Evolutionary conservation across 2,888 invertebrate genomes (phyloP), one percentile per base, ranked within the genome.

Genomic region (Cheilosia grossa): DNA sequence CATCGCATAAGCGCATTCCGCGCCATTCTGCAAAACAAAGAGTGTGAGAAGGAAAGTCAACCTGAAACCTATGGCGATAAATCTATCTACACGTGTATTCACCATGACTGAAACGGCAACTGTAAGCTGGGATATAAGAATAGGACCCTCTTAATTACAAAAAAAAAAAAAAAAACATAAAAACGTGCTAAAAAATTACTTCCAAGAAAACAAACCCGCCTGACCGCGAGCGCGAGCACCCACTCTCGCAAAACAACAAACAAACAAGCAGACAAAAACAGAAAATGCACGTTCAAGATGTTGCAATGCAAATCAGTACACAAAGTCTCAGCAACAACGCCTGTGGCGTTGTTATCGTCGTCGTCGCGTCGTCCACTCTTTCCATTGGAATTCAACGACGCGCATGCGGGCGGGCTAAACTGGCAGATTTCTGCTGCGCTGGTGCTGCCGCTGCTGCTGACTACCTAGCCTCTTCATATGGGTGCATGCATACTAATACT

Each of bases 301-400:
- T 79, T 83, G 56, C 82, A 83, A 83, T 82, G 78, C 79, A 83
- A 73, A 83, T 79, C 73, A 73, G 79, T 56, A 69, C 54, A 63
- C 44, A 78, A 51, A 79, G 61, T 61, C 66, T 54, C 61, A 63
- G 58, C 73, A 58, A 80, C 56, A 74, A 80, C 58, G 64, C 40
- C 33, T 30, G 58, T 51, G 27, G 44, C 58, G 51, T 67, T 72
- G 40, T 53, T 51, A 69, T 69, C 73, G 49, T 30, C 33, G 42
- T 73, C 58, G 56, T 64, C 19, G 5, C 10, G 1, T 21, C 17
- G 30, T 56, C 17, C 33, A 17, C 33, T 44, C 40, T 70, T 77
- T 61, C 21, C 30, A 9, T 44, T 49, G 51, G 54, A 72, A 67
- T 72, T 59, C 49, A 78, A 56, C 53, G 64, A 56, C 53, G 64